phyloP scores from a whole-genome alignment of 1,140 invertebrate genomes.

The Pomphorhynchus laevis region DNA sequence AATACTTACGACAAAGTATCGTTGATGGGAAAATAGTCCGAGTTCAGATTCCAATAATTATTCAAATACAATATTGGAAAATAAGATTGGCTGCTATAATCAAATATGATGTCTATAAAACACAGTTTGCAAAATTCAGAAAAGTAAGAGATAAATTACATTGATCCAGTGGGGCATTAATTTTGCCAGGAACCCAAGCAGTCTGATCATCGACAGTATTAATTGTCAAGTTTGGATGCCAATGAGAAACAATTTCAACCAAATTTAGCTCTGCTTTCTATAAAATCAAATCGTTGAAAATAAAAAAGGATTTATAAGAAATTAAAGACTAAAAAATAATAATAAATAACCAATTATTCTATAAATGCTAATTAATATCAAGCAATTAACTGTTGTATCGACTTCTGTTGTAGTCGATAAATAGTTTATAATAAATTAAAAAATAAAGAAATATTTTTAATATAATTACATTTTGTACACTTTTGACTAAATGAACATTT shows the following conservation, averaged over 20 bases:
- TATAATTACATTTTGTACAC: too few relatives aligned
- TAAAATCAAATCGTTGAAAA: conserved; percentile 15
- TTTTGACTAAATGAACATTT: too few relatives aligned
- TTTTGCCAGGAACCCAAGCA: conserved; percentile 42
- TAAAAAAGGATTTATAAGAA: not conserved
- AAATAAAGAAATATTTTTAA: too few relatives aligned
- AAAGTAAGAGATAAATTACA: conserved; percentile 22
- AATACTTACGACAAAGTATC: conserved; percentile 30
- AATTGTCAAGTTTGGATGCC: conserved; percentile 90
- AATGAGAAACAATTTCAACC: conserved; percentile 61
- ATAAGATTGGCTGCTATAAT: conserved; percentile 39
- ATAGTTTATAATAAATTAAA: too few relatives aligned
- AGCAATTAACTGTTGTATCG: conserved; percentile 11
- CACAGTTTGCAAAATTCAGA: conserved; percentile 12
- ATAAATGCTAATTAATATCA: too few relatives aligned
- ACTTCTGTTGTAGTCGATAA: too few relatives aligned
- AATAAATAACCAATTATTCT: too few relatives aligned
- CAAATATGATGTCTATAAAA: conserved; percentile 40
- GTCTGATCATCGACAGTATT: conserved; percentile 75
- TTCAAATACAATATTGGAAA: conserved; percentile 76
- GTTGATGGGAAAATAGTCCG: conserved; percentile 76
- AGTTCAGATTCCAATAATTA: conserved; percentile 88
- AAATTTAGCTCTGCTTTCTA: conserved; percentile 36
- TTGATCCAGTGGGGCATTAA: conserved; percentile 60
- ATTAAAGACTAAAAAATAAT: too few relatives aligned